Conservation (phyloP, 2,888 invertebrate genomes). For the Anoncus sp. region DNA sequence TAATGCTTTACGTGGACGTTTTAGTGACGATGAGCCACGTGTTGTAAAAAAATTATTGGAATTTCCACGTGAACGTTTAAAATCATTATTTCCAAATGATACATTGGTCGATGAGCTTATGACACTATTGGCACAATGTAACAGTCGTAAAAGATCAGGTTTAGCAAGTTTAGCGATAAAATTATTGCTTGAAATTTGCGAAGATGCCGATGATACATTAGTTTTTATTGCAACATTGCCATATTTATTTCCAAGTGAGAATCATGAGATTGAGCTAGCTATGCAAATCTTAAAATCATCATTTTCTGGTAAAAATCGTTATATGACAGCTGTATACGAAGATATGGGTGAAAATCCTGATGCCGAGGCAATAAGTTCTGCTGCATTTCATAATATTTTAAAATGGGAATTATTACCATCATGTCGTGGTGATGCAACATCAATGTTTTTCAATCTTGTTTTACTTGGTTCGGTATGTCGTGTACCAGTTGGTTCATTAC, state of each 20-base stretch:
- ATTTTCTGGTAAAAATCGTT: slow-evolving; percentile 82
- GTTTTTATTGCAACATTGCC: slow-evolving; percentile 87
- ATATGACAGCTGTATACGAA: slow-evolving; percentile 74
- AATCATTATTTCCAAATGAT: slow-evolving; percentile 71
- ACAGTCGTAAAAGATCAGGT: slow-evolving; percentile 68
- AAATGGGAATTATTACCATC: slow-evolving; percentile 77
- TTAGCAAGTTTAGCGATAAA: slow-evolving; percentile 77
- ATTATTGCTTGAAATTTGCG: slow-evolving; percentile 75
- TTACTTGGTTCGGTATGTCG: slow-evolving; percentile 79
- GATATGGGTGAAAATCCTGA: slow-evolving; percentile 70
- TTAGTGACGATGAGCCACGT: slow-evolving; percentile 87
- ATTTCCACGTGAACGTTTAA: slow-evolving; percentile 73
- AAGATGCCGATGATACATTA: slow-evolving; percentile 84
- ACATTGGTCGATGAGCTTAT: slow-evolving; percentile 77
- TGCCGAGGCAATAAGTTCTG: slow-evolving; percentile 74
- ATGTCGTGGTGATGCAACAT: slow-evolving; percentile 75
- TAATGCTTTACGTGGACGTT: slow-evolving; percentile 87
- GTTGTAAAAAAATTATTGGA: slow-evolving; percentile 85
- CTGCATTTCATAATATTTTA: slow-evolving; percentile 79
- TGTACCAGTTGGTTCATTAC: slow-evolving; percentile 76
- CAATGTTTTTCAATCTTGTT: slow-evolving; percentile 79
- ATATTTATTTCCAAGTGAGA: slow-evolving; percentile 86
- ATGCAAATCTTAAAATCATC: slow-evolving; percentile 82
- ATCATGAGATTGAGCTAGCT: slow-evolving; percentile 81
- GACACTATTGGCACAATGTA: slow-evolving; percentile 75